Evolutionary conservation across 2,888 invertebrate species (phyloP).

Genomic region (Temnothorax ravouxi): DNA sequence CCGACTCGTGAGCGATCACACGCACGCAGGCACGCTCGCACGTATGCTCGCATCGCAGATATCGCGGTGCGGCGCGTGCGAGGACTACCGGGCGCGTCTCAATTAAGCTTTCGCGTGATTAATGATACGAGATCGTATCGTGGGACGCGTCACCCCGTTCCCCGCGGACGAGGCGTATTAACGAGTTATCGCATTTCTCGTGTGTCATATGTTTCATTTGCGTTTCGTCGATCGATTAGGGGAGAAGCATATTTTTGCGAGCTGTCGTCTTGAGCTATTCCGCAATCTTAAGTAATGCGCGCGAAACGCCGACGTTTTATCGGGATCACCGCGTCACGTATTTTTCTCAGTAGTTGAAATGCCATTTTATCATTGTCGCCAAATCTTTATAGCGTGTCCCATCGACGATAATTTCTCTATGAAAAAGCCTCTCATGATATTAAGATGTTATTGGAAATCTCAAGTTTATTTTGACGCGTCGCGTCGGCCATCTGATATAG

Average conservation of each 20-base stretch:
- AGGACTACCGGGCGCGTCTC: slow-evolving; percentile 47
- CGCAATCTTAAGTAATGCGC: slow-evolving; percentile 17
- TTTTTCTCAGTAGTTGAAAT: slow-evolving; percentile 33
- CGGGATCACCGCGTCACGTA: not conserved
- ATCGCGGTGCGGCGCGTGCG: slow-evolving; percentile 43
- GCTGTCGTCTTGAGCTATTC: not conserved
- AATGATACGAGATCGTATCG: slow-evolving; percentile 41
- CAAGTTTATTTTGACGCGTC: not conserved
- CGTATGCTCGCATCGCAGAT: slow-evolving; percentile 18
- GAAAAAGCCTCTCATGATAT: not conserved
- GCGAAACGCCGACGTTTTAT: slow-evolving; percentile 9
- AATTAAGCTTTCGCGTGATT: slow-evolving; percentile 52
- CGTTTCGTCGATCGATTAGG: slow-evolving; percentile 16
- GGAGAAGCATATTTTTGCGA: not conserved
- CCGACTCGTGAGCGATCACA: not conserved
- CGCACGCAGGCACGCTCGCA: not conserved
- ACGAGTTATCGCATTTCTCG: slow-evolving; percentile 38
- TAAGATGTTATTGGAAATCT: not conserved
- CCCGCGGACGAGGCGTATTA: not conserved
- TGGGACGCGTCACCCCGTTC: not conserved
- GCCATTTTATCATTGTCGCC: slow-evolving; percentile 14
- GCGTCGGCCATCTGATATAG: not conserved
- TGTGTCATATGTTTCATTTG: not conserved
- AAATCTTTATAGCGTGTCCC: not conserved
- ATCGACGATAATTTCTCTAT: not conserved